phyloP scores from a whole-genome alignment of 2,888 invertebrate species.

The Thalpophila matura region DNA sequence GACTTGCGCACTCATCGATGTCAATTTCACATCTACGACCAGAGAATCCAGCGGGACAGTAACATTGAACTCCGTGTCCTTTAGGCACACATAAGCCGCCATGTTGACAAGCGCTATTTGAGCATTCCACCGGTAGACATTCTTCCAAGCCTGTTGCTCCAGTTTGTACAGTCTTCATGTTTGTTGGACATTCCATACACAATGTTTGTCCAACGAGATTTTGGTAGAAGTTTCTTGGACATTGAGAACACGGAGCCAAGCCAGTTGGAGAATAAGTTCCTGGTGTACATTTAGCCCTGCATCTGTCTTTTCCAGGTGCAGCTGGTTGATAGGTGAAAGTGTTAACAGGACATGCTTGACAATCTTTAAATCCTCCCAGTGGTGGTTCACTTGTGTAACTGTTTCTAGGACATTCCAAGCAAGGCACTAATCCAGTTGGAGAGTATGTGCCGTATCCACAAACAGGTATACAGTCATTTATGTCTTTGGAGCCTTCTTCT shows the following conservation, averaged over 20 bases:
- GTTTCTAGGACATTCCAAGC: constrained; percentile 97
- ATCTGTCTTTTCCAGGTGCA: constrained; percentile 95
- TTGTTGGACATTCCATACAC: constrained; percentile 97
- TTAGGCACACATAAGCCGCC: constrained; percentile 97
- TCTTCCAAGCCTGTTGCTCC: constrained; percentile 96
- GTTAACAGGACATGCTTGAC: constrained; percentile 97
- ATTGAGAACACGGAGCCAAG: constrained; percentile 97
- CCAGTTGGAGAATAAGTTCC: constrained; percentile 98
- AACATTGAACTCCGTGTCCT: constrained; percentile 97
- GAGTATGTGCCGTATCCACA: constrained; percentile 99
- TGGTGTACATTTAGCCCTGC: constrained; percentile 96
- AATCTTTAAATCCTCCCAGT: constrained; percentile 97
- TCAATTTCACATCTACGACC: constrained; percentile 98
- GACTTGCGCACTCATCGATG: constrained; percentile 98
- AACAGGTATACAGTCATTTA: constrained; percentile 97
- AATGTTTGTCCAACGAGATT: constrained; percentile 95
- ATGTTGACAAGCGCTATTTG: constrained; percentile 96
- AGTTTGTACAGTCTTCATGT: constrained; percentile 95
- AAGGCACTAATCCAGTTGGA: constrained; percentile 97
- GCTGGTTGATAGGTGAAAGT: constrained; percentile 98
- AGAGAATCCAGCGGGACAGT: constrained; percentile 98
- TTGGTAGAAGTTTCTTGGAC: constrained; percentile 98
- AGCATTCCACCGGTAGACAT: constrained; percentile 96
- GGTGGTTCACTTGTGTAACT: constrained; percentile 97
- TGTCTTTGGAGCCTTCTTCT: constrained; percentile 96